These are phyloP conservation scores for Zosterops hypoxanthus DNA, from an alignment of 2,113 vertebrate genomes.

Conservation along the genomic window DNA sequence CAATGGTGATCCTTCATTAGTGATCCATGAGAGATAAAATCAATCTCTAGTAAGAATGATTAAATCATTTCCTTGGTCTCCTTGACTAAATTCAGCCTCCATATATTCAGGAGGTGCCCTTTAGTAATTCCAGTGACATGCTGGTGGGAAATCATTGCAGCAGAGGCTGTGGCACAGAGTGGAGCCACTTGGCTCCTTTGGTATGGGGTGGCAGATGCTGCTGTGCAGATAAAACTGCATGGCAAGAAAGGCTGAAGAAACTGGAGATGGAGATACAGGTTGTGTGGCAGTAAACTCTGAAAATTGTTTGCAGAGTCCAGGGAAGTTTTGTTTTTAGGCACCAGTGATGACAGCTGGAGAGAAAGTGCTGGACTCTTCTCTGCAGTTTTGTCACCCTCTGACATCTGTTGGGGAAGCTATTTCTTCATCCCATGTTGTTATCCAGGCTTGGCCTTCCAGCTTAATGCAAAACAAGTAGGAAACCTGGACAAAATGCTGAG, in stretches of 20 bases:
- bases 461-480: not conserved
- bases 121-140: fast-evolving
- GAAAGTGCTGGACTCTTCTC: not conserved
- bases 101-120: not conserved
- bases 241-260: not conserved
- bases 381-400: not conserved
- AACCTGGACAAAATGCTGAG: not conserved
- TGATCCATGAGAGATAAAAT: not conserved
- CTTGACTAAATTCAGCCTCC: not conserved
- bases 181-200: not conserved
- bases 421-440: not conserved
- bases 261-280: not conserved
- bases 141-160: not conserved
- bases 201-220: not conserved
- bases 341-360: not conserved
- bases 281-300: not conserved
- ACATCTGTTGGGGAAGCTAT: not conserved
- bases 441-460: not conserved
- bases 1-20: not conserved
- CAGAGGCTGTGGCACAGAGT: not conserved
- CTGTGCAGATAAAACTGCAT: not conserved
- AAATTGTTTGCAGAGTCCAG: not conserved
- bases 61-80: not conserved
- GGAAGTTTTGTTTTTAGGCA: not conserved
- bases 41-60: not conserved